Conservation (phyloP, 2,113 vertebrate species). For the Forbesichthys agassizii region DNA sequence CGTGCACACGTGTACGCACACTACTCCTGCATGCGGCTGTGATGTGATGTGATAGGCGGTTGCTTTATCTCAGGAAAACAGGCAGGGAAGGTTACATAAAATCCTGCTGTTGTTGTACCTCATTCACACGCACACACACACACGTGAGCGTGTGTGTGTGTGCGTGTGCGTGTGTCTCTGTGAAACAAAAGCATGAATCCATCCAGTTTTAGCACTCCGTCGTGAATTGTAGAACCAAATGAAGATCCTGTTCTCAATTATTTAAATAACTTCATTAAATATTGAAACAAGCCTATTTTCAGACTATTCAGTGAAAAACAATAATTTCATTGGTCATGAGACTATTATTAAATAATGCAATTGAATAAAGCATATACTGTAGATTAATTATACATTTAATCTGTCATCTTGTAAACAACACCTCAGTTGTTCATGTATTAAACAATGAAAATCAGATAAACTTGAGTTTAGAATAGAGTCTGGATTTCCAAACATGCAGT, state of each 20-base stretch:
- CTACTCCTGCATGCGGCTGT: not conserved
- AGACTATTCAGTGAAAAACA: not conserved
- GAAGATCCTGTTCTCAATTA: not conserved
- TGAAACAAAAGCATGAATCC: not conserved
- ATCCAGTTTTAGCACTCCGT: not conserved
- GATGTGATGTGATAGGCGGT: slow-evolving; percentile 32
- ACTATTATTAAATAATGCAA: not conserved
- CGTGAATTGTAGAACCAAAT: not conserved
- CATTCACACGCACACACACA: not conserved
- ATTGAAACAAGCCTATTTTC: no score
- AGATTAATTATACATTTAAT: no score
- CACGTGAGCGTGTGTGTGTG: not conserved
- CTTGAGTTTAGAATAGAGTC: no score
- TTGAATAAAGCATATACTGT: no score
- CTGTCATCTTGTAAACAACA: no score
- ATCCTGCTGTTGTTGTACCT: slow-evolving; percentile 35
- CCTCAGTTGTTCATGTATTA: no score
- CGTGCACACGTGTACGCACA: slow-evolving; percentile 4
- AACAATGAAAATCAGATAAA: no score
- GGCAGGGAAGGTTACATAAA: slow-evolving; percentile 27
- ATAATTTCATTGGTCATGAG: not conserved
- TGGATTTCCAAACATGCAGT: no score
- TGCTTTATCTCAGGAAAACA: slow-evolving; percentile 40
- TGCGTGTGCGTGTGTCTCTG: not conserved
- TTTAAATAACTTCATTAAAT: no score